Percentiles rank a stretch among this genome's conserved stretches.
Evolutionary conservation across 2,797 vertebrate genomes (phyloP).

Genomic region (Myotis pilosus): DNA sequence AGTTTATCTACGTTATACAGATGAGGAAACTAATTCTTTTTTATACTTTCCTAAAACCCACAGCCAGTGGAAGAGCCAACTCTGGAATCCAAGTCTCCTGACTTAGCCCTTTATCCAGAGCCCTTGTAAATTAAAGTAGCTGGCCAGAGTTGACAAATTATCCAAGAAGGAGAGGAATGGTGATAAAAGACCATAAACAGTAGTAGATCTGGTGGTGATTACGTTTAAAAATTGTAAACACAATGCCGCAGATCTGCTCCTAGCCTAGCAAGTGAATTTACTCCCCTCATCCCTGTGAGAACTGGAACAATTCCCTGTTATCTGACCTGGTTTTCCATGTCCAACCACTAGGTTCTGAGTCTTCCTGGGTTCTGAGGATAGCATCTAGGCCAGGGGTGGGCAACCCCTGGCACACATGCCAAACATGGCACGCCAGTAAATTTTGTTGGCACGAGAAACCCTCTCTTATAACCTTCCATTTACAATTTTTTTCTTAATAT

Average conservation of each 20-base stretch:
- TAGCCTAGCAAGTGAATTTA: neutral
- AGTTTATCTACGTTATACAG: neutral
- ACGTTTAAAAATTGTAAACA: neutral
- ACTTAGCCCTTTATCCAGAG: neutral
- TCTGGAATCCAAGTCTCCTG: neutral
- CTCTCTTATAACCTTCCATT: no score
- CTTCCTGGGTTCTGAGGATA: neutral
- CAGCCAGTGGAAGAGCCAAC: neutral
- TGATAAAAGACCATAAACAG: neutral
- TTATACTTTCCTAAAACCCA: neutral
- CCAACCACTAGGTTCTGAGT: neutral
- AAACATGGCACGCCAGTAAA: no score
- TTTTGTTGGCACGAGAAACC: no score
- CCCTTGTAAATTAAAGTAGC: conserved; percentile 11
- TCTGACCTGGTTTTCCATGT: neutral
- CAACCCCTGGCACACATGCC: no score
- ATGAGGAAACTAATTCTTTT: neutral
- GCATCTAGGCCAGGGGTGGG: neutral
- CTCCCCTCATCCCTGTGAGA: neutral
- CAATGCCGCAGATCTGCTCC: neutral
- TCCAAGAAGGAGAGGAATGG: neutral
- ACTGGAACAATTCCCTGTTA: neutral
- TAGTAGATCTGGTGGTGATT: neutral
- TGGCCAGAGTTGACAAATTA: neutral
- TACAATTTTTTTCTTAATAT: no score